Conservation (phyloP, 2,797 vertebrate species). For the Sitta carolinensis region DNA sequence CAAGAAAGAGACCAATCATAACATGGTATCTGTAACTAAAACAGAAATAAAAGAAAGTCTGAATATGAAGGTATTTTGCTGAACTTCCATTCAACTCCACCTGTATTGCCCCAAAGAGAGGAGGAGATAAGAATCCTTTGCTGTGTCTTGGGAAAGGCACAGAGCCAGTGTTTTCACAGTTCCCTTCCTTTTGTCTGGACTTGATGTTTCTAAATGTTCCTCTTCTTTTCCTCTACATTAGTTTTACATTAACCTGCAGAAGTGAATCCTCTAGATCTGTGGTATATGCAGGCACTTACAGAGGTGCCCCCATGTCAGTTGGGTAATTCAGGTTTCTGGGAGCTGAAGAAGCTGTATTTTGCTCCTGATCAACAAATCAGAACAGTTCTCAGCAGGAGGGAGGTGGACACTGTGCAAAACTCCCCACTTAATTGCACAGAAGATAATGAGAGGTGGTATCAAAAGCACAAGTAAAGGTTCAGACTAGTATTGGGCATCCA, state of each 20-base stretch:
- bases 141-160: neutral
- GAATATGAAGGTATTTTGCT: neutral
- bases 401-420: neutral
- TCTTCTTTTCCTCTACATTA: neutral
- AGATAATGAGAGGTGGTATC: neutral
- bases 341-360: neutral
- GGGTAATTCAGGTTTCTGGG: neutral
- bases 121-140: neutral
- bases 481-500: neutral
- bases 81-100: neutral
- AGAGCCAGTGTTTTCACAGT: neutral
- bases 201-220: neutral
- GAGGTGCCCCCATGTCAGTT: rapidly evolving
- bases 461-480: neutral
- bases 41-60: neutral
- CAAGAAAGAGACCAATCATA: neutral
- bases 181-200: neutral
- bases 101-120: neutral
- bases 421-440: neutral
- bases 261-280: neutral
- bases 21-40: neutral
- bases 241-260: neutral
- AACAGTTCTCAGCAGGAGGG: neutral
- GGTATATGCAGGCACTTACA: neutral
- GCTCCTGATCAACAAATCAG: neutral